Percentiles rank a stretch among this genome's conserved stretches.
phyloP scores from a whole-genome alignment of 2,113 vertebrate species.

The Eptatretus burgeri region DNA sequence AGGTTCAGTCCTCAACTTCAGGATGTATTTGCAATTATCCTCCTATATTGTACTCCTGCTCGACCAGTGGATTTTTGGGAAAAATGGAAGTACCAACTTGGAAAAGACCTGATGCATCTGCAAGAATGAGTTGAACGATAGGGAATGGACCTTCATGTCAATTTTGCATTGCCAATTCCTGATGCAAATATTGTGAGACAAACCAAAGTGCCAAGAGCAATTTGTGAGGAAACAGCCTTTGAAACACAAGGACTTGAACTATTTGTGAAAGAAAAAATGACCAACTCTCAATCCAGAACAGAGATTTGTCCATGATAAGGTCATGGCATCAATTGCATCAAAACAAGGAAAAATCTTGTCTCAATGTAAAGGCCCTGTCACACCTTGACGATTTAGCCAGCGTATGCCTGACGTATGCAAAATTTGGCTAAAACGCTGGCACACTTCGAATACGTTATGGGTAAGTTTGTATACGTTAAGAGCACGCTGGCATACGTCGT shows the following conservation, averaged over 20 bases:
- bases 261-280: background rate
- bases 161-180: background rate
- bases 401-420: no score
- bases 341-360: background rate
- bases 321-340: background rate
- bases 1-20: background rate
- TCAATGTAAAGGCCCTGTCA: no score
- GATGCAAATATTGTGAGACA: background rate
- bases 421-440: no score
- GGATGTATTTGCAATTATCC: background rate
- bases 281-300: background rate
- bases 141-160: background rate
- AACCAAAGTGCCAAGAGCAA: background rate
- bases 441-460: no score
- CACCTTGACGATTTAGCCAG: no score
- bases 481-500: no score
- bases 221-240: background rate
- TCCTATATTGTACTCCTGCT: conserved; percentile 1
- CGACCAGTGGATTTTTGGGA: background rate
- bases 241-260: background rate
- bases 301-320: background rate
- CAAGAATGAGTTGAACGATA: conserved; percentile 1
- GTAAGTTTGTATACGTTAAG: no score
- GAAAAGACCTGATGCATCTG: background rate
- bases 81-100: background rate